Evolutionary conservation across 2,113 vertebrate genomes (phyloP).

Genomic region (Rutilus rutilus): DNA sequence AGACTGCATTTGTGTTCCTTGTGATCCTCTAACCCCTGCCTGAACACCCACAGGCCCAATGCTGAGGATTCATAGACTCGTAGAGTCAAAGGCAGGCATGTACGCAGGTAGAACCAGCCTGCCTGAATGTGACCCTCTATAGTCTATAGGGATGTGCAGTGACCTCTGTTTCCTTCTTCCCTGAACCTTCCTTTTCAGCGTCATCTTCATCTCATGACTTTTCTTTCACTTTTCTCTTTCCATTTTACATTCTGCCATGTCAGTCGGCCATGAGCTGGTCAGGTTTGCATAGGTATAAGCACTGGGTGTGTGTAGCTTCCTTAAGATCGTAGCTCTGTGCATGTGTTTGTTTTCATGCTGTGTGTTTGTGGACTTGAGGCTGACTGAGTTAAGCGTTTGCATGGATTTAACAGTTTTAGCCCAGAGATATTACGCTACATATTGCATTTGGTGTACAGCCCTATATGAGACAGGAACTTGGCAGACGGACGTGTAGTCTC

Average conservation of each 20-base stretch:
- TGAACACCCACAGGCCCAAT: constrained; percentile 64
- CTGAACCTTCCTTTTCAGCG: constrained; percentile 28
- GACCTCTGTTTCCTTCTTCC: constrained; percentile 52
- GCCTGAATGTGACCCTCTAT: constrained; percentile 60
- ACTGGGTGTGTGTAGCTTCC: constrained; percentile 68
- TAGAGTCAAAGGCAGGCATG: constrained; percentile 57
- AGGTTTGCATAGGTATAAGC: constrained; percentile 80
- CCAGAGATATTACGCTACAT: constrained; percentile 6
- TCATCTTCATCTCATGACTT: constrained; percentile 26
- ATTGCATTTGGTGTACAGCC: not conserved
- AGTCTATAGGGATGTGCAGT: constrained; percentile 56
- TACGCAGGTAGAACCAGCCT: constrained; percentile 73
- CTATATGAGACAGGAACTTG: constrained; percentile 21
- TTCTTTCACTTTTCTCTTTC: constrained; percentile 38
- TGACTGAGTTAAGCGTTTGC: constrained; percentile 31
- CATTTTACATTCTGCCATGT: constrained; percentile 32
- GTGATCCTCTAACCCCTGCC: constrained; percentile 46
- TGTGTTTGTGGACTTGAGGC: constrained; percentile 47
- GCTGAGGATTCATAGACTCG: constrained; percentile 67
- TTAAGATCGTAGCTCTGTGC: constrained; percentile 28
- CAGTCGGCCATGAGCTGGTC: constrained; percentile 73
- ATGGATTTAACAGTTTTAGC: constrained; percentile 7
- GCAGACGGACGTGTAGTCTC: constrained; percentile 16
- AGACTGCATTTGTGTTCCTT: constrained; percentile 1
- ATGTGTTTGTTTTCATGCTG: constrained; percentile 43